These are phyloP conservation scores for Siniperca obscura DNA, from an alignment of 2,797 vertebrate genomes.

Conservation along the genomic window DNA sequence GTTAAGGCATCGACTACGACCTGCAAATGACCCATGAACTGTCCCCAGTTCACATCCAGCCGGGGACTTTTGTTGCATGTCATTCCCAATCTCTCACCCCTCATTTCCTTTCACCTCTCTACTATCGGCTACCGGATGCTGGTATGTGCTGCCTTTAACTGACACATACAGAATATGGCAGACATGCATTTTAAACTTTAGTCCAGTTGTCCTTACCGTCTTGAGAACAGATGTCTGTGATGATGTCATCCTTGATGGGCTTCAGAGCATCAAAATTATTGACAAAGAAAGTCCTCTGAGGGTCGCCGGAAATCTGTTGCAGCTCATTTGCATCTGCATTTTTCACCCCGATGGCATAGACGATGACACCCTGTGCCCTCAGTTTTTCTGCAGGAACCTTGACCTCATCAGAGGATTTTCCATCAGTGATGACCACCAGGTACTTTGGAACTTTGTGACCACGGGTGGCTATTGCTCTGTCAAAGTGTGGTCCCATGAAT, in stretches of 20 bases:
- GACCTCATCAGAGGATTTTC: constrained; percentile 84
- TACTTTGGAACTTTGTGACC: constrained; percentile 74
- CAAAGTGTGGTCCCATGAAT: constrained; percentile 81
- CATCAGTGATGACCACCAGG: constrained; percentile 90
- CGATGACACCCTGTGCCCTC: constrained; percentile 71
- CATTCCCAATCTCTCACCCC: not conserved
- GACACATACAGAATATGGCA: not conserved
- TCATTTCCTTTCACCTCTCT: too few species aligned
- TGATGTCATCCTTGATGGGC: constrained; percentile 85
- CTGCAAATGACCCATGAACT: too few species aligned
- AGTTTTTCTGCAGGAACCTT: constrained; percentile 77
- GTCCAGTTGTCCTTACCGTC: constrained; percentile 81
- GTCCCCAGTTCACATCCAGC: not conserved
- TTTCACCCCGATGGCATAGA: constrained; percentile 89
- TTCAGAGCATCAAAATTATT: constrained; percentile 87
- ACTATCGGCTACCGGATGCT: not conserved
- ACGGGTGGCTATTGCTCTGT: constrained; percentile 64
- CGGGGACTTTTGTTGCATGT: not conserved
- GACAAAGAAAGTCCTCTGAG: constrained; percentile 84
- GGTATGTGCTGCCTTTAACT: not conserved
- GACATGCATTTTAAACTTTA: not conserved
- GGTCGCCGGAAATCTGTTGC: constrained; percentile 78
- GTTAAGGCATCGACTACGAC: not conserved
- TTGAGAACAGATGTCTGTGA: constrained; percentile 86
- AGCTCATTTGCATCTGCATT: constrained; percentile 76